phyloP scores from a whole-genome alignment of 2,888 invertebrate species.

The Rhamphomyia laevipes region DNA sequence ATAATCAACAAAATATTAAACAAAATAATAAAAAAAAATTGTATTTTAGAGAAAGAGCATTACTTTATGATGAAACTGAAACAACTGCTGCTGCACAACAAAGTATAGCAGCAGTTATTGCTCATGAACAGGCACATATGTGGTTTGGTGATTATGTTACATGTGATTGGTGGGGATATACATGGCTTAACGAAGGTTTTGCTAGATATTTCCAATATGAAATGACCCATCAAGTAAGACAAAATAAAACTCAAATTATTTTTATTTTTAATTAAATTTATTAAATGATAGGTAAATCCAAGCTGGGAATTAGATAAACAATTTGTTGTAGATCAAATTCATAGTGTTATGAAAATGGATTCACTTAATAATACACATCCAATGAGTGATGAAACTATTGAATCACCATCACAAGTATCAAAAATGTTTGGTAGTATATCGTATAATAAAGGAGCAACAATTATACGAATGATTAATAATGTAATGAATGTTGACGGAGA shows the following conservation, averaged over 20 bases:
- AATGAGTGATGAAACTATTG: constrained; percentile 43
- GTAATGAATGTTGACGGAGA: constrained; percentile 43
- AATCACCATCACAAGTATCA: constrained; percentile 45
- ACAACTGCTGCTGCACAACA: constrained; percentile 49
- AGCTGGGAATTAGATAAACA: constrained; percentile 54
- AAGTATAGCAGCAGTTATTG: constrained; percentile 45
- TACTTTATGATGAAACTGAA: constrained; percentile 50
- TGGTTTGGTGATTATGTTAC: constrained; percentile 54
- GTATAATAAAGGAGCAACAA: constrained; percentile 54
- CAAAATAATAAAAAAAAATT: too few species aligned
- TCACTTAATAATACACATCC: constrained; percentile 46
- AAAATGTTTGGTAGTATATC: constrained; percentile 53
- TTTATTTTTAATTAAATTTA: constrained; percentile 14
- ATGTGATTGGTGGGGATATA: constrained; percentile 44
- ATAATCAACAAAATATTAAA: too few species aligned
- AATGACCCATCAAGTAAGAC: constrained; percentile 34
- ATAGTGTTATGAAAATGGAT: constrained; percentile 49
- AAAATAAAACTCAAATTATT: constrained; percentile 28
- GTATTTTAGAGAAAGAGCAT: constrained; percentile 46
- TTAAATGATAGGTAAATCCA: constrained; percentile 43
- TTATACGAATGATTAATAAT: constrained; percentile 59
- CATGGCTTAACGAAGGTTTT: constrained; percentile 54
- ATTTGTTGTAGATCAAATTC: constrained; percentile 58
- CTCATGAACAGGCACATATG: constrained; percentile 46
- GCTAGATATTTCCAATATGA: constrained; percentile 63